Base-by-base conservation (phyloP, 2,888 invertebrate species). In the Rotaria socialis region DNA sequence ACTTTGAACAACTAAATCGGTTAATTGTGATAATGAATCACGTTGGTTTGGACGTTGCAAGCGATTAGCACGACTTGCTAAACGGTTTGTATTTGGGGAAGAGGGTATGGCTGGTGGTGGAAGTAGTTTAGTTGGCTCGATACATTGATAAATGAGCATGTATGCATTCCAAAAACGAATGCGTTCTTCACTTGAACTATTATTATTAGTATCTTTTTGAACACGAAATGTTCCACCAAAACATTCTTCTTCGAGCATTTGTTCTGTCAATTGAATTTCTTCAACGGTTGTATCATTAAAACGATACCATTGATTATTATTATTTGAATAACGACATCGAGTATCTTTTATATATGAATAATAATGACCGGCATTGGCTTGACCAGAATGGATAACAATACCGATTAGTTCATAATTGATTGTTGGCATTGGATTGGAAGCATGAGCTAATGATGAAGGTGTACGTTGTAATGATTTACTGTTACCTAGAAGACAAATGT, bases 351-450 rank as follows among this genome's bases (percentile, higher is more conserved):
- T 92, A 89, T 91, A 92, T 35, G 92, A 92, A 88, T 92, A 93
- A 89, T 93, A 93, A 88, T 93, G 93, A 6, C 93, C 93, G 85
- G 92, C 92, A 89, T 91, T 92, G 41, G 92, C 92, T 88, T 92
- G 92, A 5, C 93, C 93, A 89, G 92, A 92, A 89, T 93, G 93
- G 6, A 93, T 92, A 47, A 92, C 91, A 84, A 92, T 91, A 7
- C 92, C 93, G 35, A 92, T 92, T 85, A 93, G 89, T 88, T 92
- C 92, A 88, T 92, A 93, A 87, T 90, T 90, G 74, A 74, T 84
- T 16, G 80, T 86, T 35, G 60, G 50, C 50, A 50, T 50, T 14
- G 50, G 8, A 50, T 50, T 50, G 4, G 50, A 43, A 22, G 19
- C 5, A 56, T 52, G 41, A 19, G 43, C 24, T 35, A 47, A 35